Conservation (phyloP, 2,113 vertebrate genomes). For the Trochalopteron elliotii region DNA sequence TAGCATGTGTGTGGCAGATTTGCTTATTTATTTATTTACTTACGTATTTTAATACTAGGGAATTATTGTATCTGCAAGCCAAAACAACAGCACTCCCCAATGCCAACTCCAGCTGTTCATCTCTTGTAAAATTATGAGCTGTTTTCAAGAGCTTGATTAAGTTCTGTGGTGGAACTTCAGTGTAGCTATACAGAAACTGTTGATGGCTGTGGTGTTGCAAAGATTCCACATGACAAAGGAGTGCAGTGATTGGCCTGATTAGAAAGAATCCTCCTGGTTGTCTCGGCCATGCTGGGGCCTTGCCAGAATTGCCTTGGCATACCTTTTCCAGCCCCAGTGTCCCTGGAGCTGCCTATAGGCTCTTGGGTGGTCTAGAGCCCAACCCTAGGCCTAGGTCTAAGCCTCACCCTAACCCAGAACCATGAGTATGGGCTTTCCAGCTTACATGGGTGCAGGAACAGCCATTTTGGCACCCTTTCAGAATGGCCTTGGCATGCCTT, state of each 20-base stretch:
- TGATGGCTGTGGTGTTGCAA: neutral
- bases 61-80: slow-evolving; percentile 58
- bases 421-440: neutral
- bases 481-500: too few species aligned
- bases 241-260: neutral
- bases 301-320: fast-evolving
- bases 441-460: neutral
- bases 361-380: neutral
- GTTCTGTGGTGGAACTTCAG: neutral
- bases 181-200: neutral
- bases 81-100: slow-evolving; percentile 55
- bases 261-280: neutral
- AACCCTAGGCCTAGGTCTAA: neutral
- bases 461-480: fast-evolving
- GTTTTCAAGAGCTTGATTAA: slow-evolving; percentile 30
- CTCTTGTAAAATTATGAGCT: slow-evolving; percentile 58
- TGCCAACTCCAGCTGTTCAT: slow-evolving; percentile 65
- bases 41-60: neutral
- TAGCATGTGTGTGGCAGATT: neutral
- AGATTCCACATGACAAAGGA: neutral
- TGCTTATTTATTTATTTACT: neutral
- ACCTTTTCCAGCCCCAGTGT: neutral
- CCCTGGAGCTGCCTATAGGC: neutral
- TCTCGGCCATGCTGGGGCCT: neutral
- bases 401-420: neutral